Conservation (phyloP, 2,797 vertebrate genomes). For the Chromobotia macracanthus region DNA sequence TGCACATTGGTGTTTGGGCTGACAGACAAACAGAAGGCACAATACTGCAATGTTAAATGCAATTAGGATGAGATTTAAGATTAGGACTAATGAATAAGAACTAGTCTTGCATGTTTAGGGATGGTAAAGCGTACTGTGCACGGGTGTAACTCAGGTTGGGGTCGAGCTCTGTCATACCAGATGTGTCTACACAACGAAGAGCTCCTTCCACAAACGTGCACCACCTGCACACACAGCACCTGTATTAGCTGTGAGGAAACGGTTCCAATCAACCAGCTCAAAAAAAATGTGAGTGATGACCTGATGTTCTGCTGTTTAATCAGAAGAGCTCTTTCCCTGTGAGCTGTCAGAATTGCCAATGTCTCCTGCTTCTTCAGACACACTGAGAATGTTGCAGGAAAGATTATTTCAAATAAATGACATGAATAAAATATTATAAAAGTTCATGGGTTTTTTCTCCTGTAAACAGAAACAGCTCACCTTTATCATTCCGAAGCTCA, state of each 20-base stretch:
- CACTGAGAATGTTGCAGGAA: constrained; percentile 59
- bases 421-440: background rate
- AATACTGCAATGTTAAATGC: background rate
- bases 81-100: background rate
- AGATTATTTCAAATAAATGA: background rate
- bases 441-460: constrained; percentile 32
- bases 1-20: constrained; percentile 60
- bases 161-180: constrained; percentile 60
- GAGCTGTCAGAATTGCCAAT: constrained; percentile 61
- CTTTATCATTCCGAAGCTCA: constrained; percentile 71
- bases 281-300: constrained; percentile 33
- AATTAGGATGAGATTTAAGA: background rate
- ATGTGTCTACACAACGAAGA: constrained; percentile 64
- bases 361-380: constrained; percentile 72
- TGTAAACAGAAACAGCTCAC: constrained; percentile 58
- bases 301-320: too few species aligned
- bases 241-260: background rate
- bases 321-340: too few species aligned
- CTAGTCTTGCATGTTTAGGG: background rate
- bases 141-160: constrained; percentile 68
- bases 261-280: too few species aligned
- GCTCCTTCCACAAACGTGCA: constrained; percentile 58
- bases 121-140: constrained; percentile 59
- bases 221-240: constrained; percentile 75
- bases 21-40: constrained; percentile 21